Conservation (phyloP, 2,888 invertebrate species). For the Lasioglossum oenotherae region DNA sequence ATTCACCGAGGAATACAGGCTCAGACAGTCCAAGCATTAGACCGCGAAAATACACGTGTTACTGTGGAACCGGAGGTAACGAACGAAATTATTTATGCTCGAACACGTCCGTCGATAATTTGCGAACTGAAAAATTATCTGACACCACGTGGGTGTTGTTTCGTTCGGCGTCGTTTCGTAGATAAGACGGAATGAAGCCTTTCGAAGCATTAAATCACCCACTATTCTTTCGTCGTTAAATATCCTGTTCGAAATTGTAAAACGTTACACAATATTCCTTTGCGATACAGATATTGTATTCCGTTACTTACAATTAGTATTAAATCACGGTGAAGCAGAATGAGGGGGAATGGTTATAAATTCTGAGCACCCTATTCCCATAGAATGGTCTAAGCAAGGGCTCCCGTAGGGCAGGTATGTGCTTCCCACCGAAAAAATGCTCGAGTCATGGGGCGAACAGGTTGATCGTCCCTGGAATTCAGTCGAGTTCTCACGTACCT, state of each 20-base stretch:
- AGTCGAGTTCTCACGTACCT: constrained; percentile 58
- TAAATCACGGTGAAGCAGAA: neutral
- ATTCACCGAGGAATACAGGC: neutral
- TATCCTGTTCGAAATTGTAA: neutral
- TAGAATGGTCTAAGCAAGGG: neutral
- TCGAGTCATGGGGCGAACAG: neutral
- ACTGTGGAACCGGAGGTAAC: constrained; percentile 3
- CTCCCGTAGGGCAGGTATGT: neutral
- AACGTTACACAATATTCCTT: neutral
- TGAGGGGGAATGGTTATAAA: neutral
- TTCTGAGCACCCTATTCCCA: neutral
- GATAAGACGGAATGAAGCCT: neutral
- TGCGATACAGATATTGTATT: no score
- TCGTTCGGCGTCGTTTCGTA: neutral
- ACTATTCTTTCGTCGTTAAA: neutral
- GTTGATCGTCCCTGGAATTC: constrained; percentile 42
- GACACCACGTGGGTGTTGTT: neutral
- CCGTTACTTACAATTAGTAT: no score
- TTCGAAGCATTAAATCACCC: neutral
- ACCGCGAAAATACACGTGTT: neutral
- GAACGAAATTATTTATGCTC: constrained; percentile 25
- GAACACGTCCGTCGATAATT: constrained; percentile 20
- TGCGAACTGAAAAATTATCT: constrained; percentile 34
- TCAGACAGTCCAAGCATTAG: neutral
- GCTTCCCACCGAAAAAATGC: neutral